phyloP scores from a whole-genome alignment of 2,113 vertebrate species.

The Sigmodon hispidus region DNA sequence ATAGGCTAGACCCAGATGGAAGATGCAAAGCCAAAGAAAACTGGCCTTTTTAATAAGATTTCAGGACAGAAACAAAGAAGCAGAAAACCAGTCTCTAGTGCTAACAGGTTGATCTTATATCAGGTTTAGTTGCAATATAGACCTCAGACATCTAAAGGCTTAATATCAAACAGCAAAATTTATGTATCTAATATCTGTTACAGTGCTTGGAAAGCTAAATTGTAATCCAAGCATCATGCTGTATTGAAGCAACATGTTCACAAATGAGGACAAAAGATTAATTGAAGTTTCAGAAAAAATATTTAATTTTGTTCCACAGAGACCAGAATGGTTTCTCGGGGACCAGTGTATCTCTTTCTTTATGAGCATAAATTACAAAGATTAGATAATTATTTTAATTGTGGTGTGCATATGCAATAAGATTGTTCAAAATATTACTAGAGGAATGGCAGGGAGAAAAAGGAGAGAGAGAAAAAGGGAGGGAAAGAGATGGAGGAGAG shows the following conservation, averaged over 20 bases:
- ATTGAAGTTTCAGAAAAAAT: constrained; percentile 58
- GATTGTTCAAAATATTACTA: constrained; percentile 51
- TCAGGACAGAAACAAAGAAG: not conserved
- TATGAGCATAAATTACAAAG: constrained; percentile 64
- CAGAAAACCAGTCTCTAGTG: not conserved
- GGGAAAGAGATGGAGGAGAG: no score
- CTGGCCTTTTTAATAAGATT: not conserved
- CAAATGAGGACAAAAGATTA: constrained; percentile 69
- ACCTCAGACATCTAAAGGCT: constrained; percentile 1
- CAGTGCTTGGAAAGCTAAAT: constrained; percentile 54
- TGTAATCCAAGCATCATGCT: constrained; percentile 26
- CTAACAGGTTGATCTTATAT: not conserved
- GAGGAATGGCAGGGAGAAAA: not conserved
- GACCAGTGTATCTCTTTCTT: constrained; percentile 45
- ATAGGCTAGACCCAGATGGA: not conserved
- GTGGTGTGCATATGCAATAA: constrained; percentile 23
- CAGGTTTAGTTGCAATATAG: not conserved
- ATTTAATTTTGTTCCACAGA: constrained; percentile 65
- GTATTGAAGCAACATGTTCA: constrained; percentile 43
- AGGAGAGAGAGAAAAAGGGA: fast-evolving
- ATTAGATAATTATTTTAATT: constrained; percentile 64
- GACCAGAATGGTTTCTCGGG: constrained; percentile 63
- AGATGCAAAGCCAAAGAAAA: not conserved
- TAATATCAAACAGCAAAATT: constrained; percentile 53
- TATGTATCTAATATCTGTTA: constrained; percentile 54